phyloP scores from a whole-genome alignment of 2,113 vertebrate genomes.

The Spilogale gracilis region DNA sequence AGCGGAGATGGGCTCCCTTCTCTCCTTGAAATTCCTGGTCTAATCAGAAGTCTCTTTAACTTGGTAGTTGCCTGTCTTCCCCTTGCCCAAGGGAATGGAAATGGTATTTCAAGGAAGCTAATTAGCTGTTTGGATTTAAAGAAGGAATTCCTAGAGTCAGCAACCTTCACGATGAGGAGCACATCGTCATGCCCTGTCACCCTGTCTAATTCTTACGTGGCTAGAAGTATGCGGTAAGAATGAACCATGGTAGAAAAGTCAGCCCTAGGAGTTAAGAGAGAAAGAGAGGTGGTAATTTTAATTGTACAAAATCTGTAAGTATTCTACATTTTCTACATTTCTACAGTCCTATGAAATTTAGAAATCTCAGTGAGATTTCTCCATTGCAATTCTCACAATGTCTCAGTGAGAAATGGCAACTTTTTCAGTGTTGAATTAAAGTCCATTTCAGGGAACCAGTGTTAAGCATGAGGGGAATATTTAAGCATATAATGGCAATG shows the following conservation, averaged over 20 bases:
- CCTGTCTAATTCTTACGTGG: not conserved
- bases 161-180: not conserved
- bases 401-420: not conserved
- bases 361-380: not conserved
- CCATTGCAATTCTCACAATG: not conserved
- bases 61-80: not conserved
- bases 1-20: not conserved
- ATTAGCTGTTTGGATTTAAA: slow-evolving; percentile 61
- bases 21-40: not conserved
- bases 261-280: not conserved
- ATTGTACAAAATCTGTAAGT: not conserved
- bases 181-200: not conserved
- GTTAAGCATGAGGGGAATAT: not conserved
- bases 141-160: slow-evolving; percentile 28
- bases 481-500: slow-evolving; percentile 11
- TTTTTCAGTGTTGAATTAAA: slow-evolving; percentile 20
- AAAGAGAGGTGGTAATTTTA: not conserved
- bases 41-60: slow-evolving; percentile 57
- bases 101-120: slow-evolving; percentile 52
- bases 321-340: not conserved
- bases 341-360: not conserved
- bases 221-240: not conserved
- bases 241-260: not conserved
- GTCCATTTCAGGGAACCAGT: slow-evolving; percentile 36
- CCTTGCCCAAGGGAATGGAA: not conserved